These are phyloP conservation scores for Brachypalpus laphriformis DNA, from an alignment of 2,888 invertebrate species.

Conservation along the genomic window DNA sequence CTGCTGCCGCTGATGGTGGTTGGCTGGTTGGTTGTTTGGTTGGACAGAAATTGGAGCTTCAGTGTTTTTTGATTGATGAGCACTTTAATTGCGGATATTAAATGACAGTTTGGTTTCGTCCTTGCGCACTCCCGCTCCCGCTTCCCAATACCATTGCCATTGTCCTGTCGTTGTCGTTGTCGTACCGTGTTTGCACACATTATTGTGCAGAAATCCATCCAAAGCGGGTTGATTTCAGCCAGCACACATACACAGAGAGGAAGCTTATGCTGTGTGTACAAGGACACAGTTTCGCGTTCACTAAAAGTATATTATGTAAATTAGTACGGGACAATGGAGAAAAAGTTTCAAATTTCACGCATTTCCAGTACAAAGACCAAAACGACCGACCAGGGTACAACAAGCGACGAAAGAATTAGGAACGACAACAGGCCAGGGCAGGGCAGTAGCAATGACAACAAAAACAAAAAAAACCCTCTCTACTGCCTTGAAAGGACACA, in stretches of 20 bases:
- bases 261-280: constrained; percentile 40
- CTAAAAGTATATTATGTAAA: constrained; percentile 73
- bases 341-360: constrained; percentile 73
- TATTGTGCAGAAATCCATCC: constrained; percentile 66
- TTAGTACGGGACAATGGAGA: constrained; percentile 65
- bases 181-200: constrained; percentile 57
- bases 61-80: constrained; percentile 82
- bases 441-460: constrained; percentile 1
- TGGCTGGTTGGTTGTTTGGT: constrained; percentile 34
- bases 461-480: constrained; percentile 6
- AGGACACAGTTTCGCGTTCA: constrained; percentile 65
- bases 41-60: constrained; percentile 75
- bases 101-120: constrained; percentile 79
- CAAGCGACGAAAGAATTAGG: constrained; percentile 44
- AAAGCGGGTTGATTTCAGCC: constrained; percentile 62
- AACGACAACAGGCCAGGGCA: constrained; percentile 43
- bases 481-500: constrained; percentile 55
- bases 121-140: constrained; percentile 33
- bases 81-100: constrained; percentile 83
- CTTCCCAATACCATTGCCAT: background rate
- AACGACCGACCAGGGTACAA: constrained; percentile 5
- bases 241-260: constrained; percentile 13
- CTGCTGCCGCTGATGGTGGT: background rate
- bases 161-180: constrained; percentile 23
- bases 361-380: too few species aligned